Percentiles rank a stretch among this genome's conserved stretches.
Conservation (phyloP, 2,113 vertebrate genomes). For the Cettia cetti region DNA sequence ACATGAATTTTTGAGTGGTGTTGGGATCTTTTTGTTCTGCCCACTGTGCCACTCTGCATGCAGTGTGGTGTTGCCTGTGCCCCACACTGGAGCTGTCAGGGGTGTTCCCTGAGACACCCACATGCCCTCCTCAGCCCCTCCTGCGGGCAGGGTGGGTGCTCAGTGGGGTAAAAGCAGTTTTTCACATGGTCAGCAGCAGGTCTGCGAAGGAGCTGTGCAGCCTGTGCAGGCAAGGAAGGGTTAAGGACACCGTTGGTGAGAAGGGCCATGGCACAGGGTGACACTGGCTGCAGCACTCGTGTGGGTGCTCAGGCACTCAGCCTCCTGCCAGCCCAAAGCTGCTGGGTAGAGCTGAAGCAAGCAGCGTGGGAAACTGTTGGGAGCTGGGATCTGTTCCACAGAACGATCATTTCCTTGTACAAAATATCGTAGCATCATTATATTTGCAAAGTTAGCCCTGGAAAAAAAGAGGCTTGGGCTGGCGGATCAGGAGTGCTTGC, state of each 20-base stretch:
- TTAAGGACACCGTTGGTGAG: not conserved
- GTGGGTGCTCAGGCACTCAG: not conserved
- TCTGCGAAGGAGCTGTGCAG: not conserved
- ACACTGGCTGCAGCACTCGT: not conserved
- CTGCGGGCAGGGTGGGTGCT: rapidly evolving
- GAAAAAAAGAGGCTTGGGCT: not conserved
- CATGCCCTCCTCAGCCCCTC: not conserved
- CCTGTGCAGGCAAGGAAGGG: not conserved
- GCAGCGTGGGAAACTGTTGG: not conserved
- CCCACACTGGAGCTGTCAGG: not conserved
- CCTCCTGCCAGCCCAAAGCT: not conserved
- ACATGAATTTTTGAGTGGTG: rapidly evolving
- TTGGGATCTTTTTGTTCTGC: not conserved
- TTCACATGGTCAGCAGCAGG: rapidly evolving
- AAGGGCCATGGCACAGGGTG: not conserved
- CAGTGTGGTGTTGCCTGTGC: not conserved
- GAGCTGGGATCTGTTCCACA: not conserved
- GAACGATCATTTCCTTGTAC: not conserved
- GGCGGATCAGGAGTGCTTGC: not conserved
- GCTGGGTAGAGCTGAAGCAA: not conserved
- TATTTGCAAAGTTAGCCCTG: not conserved
- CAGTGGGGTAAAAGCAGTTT: not conserved
- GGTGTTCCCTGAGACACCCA: not conserved
- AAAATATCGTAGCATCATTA: not conserved
- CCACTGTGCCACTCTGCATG: not conserved